These are phyloP conservation scores for Neodon shergylaensis DNA, from an alignment of 2,113 vertebrate genomes.

Conservation along the genomic window DNA sequence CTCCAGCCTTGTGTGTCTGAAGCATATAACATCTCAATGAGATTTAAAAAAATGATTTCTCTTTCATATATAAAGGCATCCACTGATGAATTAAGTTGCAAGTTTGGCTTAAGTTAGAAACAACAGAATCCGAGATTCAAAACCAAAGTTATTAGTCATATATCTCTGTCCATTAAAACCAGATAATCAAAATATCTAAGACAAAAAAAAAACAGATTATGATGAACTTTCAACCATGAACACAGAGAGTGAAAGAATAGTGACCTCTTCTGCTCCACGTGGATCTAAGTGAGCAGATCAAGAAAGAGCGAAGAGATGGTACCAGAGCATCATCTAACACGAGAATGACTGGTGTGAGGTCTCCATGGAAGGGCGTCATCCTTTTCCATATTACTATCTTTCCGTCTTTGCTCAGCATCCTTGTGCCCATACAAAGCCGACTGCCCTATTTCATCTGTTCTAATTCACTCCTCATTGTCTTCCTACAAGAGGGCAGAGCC, in stretches of 20 bases:
- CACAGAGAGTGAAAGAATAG: neutral
- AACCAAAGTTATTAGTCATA: neutral
- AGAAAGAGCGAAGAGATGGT: neutral
- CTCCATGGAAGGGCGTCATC: neutral
- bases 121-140: neutral
- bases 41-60: neutral
- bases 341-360: neutral
- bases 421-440: neutral
- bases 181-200: conserved; percentile 12
- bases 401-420: neutral
- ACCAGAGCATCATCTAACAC: neutral
- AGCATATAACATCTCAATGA: neutral
- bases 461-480: neutral
- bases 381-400: neutral
- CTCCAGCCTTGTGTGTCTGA: neutral
- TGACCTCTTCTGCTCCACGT: neutral
- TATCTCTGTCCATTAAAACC: conserved; percentile 42
- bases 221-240: neutral
- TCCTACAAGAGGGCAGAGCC: neutral
- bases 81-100: neutral
- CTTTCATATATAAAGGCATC: neutral
- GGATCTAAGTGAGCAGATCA: neutral
- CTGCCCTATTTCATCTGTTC: neutral
- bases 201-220: neutral
- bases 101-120: neutral